These are phyloP conservation scores for Protonibea diacanthus DNA, from an alignment of 2,797 vertebrate genomes.

Conservation along the genomic window DNA sequence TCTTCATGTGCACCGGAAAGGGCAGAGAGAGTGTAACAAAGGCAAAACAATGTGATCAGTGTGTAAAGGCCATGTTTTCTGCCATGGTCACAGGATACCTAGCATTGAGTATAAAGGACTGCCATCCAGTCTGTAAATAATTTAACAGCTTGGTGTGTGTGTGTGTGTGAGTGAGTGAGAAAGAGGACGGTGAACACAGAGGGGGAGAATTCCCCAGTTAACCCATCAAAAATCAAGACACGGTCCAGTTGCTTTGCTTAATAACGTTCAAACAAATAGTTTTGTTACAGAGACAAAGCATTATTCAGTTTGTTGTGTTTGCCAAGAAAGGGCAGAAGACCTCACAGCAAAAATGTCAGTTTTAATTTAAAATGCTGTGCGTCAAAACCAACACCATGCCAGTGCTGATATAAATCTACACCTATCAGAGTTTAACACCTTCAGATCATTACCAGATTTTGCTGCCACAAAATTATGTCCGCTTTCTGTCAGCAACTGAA, in stretches of 20 bases:
- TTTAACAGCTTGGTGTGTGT: constrained; percentile 44
- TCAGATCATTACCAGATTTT: constrained; percentile 1
- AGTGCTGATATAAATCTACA: constrained; percentile 26
- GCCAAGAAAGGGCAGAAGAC: not conserved
- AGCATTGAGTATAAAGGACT: constrained; percentile 19
- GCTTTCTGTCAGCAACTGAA: constrained; percentile 3
- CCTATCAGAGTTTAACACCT: constrained; percentile 9
- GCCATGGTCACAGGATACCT: constrained; percentile 35
- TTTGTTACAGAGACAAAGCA: constrained; percentile 12
- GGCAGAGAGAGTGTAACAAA: not conserved
- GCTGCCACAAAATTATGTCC: not conserved
- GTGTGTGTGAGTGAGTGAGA: not conserved
- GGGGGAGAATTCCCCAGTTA: constrained; percentile 39
- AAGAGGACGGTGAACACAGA: not conserved
- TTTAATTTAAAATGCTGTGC: constrained; percentile 16
- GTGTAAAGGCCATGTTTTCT: constrained; percentile 28
- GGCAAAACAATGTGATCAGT: constrained; percentile 20
- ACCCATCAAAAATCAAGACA: constrained; percentile 36
- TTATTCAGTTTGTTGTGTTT: not conserved
- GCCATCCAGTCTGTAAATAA: constrained; percentile 63
- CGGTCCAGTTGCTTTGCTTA: constrained; percentile 4
- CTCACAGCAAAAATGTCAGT: constrained; percentile 11
- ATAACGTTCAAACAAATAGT: constrained; percentile 28
- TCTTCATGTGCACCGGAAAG: not conserved
- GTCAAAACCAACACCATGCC: constrained; percentile 7